Percentiles rank a stretch among this genome's conserved stretches.
phyloP scores from a whole-genome alignment of 2,797 vertebrate species.

The Characodon lateralis region DNA sequence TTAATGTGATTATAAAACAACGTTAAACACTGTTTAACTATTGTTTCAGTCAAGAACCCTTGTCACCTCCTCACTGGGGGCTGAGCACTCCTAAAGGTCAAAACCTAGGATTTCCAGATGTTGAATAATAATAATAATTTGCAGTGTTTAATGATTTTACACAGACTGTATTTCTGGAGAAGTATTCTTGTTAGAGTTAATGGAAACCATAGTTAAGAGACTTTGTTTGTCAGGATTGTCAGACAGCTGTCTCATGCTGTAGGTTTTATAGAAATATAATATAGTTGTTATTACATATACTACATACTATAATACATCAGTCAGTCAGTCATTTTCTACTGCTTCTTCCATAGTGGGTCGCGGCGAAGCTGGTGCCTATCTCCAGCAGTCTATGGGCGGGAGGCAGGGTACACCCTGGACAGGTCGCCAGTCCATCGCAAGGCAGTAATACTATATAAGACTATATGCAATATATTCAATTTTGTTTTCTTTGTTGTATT shows the following conservation, averaged over 20 bases:
- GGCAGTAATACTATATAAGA: no score
- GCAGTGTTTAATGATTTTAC: neutral
- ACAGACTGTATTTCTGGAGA: neutral
- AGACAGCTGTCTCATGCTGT: neutral
- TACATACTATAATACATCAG: no score
- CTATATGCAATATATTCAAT: neutral
- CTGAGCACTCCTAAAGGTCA: neutral
- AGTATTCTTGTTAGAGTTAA: neutral
- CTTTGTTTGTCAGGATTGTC: neutral
- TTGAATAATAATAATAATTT: neutral
- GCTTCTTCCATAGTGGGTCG: no score
- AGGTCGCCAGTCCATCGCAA: no score
- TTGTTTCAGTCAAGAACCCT: neutral
- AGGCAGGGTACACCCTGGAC: no score
- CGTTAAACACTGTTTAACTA: neutral
- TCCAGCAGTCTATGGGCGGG: no score
- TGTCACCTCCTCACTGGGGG: neutral
- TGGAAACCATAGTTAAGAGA: neutral
- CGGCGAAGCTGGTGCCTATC: no score
- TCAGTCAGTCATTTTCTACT: no score
- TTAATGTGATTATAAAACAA: no score
- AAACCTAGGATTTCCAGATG: neutral
- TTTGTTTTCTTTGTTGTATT: neutral
- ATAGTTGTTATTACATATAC: neutral
- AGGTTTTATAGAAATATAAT: neutral